These are phyloP conservation scores for Anomalospiza imberbis DNA, from an alignment of 2,797 vertebrate genomes.

Conservation along the genomic window DNA sequence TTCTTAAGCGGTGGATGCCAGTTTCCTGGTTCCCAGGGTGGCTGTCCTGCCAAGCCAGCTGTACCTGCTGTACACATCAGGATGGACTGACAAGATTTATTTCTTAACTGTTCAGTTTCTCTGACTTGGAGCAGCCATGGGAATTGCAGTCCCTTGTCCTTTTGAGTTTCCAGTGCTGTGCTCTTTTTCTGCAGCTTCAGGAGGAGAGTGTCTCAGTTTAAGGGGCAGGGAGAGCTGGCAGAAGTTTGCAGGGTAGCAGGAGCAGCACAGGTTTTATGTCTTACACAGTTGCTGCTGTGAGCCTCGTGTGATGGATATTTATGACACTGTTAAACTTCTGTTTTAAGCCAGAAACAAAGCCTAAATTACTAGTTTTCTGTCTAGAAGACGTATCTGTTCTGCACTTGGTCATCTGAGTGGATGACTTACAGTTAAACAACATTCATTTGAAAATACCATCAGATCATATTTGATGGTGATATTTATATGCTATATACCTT, in stretches of 20 bases:
- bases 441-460: background rate
- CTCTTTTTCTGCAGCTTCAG: background rate
- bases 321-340: background rate
- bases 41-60: background rate
- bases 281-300: background rate
- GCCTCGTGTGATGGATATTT: fast-evolving
- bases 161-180: background rate
- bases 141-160: background rate
- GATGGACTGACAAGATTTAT: background rate
- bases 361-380: background rate
- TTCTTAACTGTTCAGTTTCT: background rate
- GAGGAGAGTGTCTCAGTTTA: background rate
- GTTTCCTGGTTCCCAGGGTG: background rate
- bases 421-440: background rate
- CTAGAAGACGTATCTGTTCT: background rate
- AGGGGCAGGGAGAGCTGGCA: background rate
- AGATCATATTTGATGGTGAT: background rate
- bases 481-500: background rate
- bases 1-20: fast-evolving
- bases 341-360: background rate
- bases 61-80: background rate
- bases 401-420: background rate
- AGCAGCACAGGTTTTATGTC: background rate
- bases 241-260: background rate
- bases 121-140: background rate